Evolutionary conservation across 2,113 vertebrate genomes (phyloP).

Genomic region (Tyto alba): DNA sequence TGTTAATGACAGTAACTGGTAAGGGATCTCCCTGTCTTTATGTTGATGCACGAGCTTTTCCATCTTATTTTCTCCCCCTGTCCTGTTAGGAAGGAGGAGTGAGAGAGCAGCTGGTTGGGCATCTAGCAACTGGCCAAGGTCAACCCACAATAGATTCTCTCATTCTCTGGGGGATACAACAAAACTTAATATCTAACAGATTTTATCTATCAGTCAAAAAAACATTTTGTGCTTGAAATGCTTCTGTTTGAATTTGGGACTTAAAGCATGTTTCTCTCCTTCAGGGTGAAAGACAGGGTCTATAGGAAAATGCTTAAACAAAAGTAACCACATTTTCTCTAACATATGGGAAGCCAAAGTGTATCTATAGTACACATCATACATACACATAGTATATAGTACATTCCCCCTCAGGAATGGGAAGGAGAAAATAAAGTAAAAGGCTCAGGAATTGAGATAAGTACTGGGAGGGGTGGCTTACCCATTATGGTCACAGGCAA

Average conservation of each 20-base stretch:
- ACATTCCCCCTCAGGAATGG: too few species aligned
- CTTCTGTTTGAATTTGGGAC: neutral
- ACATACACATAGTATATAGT: too few species aligned
- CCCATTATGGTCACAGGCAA: too few species aligned
- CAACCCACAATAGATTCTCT: neutral
- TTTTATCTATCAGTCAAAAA: neutral
- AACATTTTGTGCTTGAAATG: neutral
- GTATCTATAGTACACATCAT: neutral
- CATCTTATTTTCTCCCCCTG: neutral
- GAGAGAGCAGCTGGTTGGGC: neutral
- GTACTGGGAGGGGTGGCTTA: too few species aligned
- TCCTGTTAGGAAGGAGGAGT: neutral
- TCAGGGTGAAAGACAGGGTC: neutral
- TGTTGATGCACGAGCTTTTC: fast-evolving
- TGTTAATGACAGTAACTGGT: neutral
- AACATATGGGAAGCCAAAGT: neutral
- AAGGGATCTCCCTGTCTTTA: neutral
- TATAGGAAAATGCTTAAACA: neutral
- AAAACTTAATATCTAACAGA: neutral
- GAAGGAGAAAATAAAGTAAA: too few species aligned
- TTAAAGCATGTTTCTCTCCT: neutral
- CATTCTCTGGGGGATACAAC: neutral
- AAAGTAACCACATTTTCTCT: neutral
- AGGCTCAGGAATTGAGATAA: too few species aligned
- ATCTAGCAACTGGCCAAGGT: neutral